Conservation (phyloP, 2,888 invertebrate genomes). For the Cerceris ruficornis region DNA sequence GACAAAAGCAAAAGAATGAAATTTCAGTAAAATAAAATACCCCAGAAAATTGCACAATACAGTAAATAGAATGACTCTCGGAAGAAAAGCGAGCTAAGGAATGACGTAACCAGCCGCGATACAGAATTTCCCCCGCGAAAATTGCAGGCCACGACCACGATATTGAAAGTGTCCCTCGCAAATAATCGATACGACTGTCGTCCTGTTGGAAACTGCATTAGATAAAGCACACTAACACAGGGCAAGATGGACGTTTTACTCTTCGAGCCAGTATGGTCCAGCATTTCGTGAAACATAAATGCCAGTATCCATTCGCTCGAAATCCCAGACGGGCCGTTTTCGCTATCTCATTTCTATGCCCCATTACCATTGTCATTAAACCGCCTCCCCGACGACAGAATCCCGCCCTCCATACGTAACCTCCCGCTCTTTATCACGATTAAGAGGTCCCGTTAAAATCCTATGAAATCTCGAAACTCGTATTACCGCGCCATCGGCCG, state of each 20-base stretch:
- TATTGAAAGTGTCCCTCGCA: constrained; percentile 24
- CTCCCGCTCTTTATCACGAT: constrained; percentile 41
- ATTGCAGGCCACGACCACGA: constrained; percentile 11
- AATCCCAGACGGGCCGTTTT: constrained; percentile 51
- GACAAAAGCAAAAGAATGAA: too few relatives aligned
- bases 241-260: constrained; percentile 49
- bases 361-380: constrained; percentile 52
- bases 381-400: constrained; percentile 25
- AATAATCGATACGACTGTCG: constrained; percentile 32
- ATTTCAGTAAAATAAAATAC: too few relatives aligned
- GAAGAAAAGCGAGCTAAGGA: too few relatives aligned
- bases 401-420: not conserved
- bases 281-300: constrained; percentile 56
- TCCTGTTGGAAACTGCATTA: constrained; percentile 55
- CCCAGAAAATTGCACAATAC: too few relatives aligned
- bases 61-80: too few relatives aligned
- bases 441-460: constrained; percentile 27
- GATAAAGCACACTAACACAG: constrained; percentile 32
- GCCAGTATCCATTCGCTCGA: constrained; percentile 47
- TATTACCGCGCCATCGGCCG: constrained; percentile 4
- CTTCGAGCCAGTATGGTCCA: constrained; percentile 34
- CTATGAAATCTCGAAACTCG: constrained; percentile 6
- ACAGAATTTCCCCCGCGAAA: not conserved
- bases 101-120: too few relatives aligned
- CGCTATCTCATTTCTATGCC: constrained; percentile 44